Evolutionary conservation across 2,797 vertebrate species (phyloP), one percentile per base, ranked within the genome.

Genomic region (Gymnoscopelus braueri): DNA sequence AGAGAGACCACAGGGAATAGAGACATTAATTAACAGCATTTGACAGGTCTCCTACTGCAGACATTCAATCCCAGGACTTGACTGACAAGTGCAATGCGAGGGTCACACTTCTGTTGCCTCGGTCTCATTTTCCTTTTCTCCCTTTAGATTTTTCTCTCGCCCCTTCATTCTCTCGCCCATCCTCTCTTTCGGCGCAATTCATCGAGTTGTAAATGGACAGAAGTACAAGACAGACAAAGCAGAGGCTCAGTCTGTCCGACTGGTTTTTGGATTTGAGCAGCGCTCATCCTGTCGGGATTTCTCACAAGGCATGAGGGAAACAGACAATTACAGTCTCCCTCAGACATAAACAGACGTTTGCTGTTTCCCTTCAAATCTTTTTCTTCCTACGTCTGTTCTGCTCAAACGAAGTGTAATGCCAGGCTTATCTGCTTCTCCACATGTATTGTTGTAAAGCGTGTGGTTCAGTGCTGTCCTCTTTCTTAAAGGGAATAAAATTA

Each of bases 401-500:
- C 78, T 83, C 82, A 81, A 81, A 82, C 78, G 64, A 11, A 62
- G 57, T 64, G 66, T 63, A 47, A 14, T 44, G 44, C 8, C 51
- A 10, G 52, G 52, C 79, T 91, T 90, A 91, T 92, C 87, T 84
- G 53, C 74, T 70, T 65, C 73, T 83, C 69, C 79, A 78, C 89
- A 88, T 85, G 69, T 86, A 78, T 66, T 75, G 74, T 72, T 73
- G 71, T 71, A 65, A 76, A 86, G 75, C 84, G 91, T 67, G 67
- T 71, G 82, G 67, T 84, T 82, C 61, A 65, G 83, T 83, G 58
- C 54, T 71, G 26, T 60, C 57, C 39, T 44, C 69, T 68, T 76
- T 74, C 39, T 59, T 65, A 65, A 84, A 90, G 71, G 75, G 54
- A 86, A 86, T 87, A 82, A 84, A 90, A 88, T 77, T 87, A 89